Evolutionary conservation across 2,888 invertebrate genomes (phyloP).

Genomic region (Mylabris sibirica): DNA sequence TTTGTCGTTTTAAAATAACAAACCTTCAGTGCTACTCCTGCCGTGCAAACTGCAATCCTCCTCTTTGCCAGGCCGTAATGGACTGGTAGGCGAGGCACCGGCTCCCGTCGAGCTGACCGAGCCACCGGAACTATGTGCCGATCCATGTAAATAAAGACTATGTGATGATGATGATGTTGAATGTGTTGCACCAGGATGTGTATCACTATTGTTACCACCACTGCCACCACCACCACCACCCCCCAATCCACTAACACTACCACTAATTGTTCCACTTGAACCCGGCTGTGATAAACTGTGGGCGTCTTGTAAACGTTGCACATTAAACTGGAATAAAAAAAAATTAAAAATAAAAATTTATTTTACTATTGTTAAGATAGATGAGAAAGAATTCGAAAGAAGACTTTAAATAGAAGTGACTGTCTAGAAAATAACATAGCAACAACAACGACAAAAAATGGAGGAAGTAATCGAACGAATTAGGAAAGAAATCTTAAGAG

Average conservation of each 20-base stretch:
- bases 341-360: neutral
- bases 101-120: slow-evolving; percentile 61
- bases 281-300: slow-evolving; percentile 56
- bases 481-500: too few species aligned
- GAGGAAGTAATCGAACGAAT: too few species aligned
- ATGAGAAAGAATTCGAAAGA: too few species aligned
- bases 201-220: slow-evolving; percentile 39
- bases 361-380: too few species aligned
- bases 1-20: slow-evolving; percentile 31
- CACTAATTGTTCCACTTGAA: slow-evolving; percentile 50
- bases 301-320: slow-evolving; percentile 61
- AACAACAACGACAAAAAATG: too few species aligned
- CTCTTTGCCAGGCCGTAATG: slow-evolving; percentile 68
- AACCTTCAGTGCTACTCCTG: slow-evolving; percentile 69
- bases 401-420: too few species aligned
- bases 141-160: slow-evolving; percentile 56
- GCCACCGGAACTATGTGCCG: slow-evolving; percentile 59
- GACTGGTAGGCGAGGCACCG: slow-evolving; percentile 60
- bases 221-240: slow-evolving; percentile 50
- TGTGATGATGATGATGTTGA: slow-evolving; percentile 36
- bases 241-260: slow-evolving; percentile 52
- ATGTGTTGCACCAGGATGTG: slow-evolving; percentile 50
- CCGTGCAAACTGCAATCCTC: slow-evolving; percentile 70
- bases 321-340: slow-evolving; percentile 61
- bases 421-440: too few species aligned